A percentile compares a stretch with the other conserved stretches of the same genome.
Evolutionary conservation across 53 echinoderm and acorn worm species (phyloP).

Genomic region (Zoroaster sp.): DNA sequence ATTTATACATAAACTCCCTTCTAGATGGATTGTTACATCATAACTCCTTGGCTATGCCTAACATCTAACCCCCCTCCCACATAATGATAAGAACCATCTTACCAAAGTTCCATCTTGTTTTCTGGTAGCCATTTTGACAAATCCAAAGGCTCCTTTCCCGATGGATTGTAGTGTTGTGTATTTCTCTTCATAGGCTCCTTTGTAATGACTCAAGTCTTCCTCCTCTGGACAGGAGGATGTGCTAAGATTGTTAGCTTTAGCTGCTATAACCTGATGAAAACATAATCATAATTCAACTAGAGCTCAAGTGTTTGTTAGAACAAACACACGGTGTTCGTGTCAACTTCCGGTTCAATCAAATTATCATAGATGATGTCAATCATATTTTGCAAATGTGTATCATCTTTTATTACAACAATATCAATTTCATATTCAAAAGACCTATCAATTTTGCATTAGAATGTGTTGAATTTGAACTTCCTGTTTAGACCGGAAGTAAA

Average conservation of each 20-base stretch:
- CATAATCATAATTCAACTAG: background rate
- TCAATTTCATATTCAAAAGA: too few relatives aligned
- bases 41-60: background rate
- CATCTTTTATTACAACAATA: too few relatives aligned
- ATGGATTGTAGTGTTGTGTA: constrained; percentile 89
- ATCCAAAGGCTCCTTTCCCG: constrained; percentile 98
- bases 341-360: too few relatives aligned
- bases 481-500: too few relatives aligned
- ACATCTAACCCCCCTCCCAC: background rate
- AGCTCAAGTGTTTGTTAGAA: too few relatives aligned
- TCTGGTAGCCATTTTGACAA: constrained; percentile 93
- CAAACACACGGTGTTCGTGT: too few relatives aligned
- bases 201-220: constrained; percentile 68
- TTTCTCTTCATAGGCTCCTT: constrained; percentile 76
- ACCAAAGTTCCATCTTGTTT: constrained; percentile 75
- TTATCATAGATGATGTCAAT: too few relatives aligned
- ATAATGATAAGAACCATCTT: background rate
- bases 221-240: constrained; percentile 71
- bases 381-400: too few relatives aligned
- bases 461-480: too few relatives aligned
- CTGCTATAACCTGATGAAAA: constrained; percentile 58
- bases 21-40: background rate
- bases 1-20: too few relatives aligned
- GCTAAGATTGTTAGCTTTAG: constrained; percentile 50
- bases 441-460: too few relatives aligned